phyloP scores from a whole-genome alignment of 2,113 vertebrate genomes.

The Cairina moschata region DNA sequence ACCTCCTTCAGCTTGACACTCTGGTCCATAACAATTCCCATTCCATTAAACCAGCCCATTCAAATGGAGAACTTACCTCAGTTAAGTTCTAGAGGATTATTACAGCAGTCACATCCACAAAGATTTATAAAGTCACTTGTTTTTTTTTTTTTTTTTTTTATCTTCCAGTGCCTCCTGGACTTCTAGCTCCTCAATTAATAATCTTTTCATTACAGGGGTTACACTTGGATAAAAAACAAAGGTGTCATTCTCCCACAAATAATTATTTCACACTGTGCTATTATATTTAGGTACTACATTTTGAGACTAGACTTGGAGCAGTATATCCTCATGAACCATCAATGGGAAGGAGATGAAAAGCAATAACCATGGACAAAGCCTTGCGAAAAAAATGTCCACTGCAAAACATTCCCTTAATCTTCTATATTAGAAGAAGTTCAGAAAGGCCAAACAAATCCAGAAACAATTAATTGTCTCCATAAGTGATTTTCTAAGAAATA shows the following conservation, averaged over 20 bases:
- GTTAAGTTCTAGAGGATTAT: conserved; percentile 24
- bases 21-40: conserved; percentile 4
- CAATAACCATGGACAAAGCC: not conserved
- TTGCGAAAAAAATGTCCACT: not conserved
- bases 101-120: conserved; percentile 27
- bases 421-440: not conserved
- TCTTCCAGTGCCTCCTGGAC: conserved; percentile 11
- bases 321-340: not conserved
- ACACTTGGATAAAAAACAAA: conserved; percentile 22
- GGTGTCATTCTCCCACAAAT: not conserved
- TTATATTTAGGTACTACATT: not conserved
- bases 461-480: not conserved
- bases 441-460: not conserved
- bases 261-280: not conserved
- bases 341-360: not conserved
- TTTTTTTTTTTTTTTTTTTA: conserved; percentile 27
- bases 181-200: conserved; percentile 38
- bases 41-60: conserved; percentile 40
- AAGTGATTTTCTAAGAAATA: not conserved
- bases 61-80: conserved; percentile 30
- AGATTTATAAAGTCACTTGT: conserved; percentile 57
- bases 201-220: conserved; percentile 26
- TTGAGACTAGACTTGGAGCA: not conserved
- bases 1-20: conserved; percentile 26
- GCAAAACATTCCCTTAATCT: not conserved